Evolutionary conservation across 1,140 invertebrate species (phyloP).

Genomic region (Drosophila yakuba): DNA sequence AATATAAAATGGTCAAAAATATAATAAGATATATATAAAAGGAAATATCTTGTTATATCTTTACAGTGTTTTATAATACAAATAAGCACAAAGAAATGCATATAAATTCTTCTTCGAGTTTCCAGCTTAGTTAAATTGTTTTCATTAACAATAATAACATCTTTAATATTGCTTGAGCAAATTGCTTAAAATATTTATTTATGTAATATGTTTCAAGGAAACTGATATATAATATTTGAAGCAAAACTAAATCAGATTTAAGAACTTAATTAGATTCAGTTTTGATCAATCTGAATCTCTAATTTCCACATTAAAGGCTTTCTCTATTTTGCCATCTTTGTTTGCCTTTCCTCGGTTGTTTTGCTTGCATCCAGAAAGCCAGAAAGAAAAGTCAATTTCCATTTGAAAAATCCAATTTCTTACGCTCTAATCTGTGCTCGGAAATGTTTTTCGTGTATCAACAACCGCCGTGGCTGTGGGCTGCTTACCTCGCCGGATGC

Average conservation of each 20-base stretch:
- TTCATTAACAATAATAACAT: no score
- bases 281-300: not conserved
- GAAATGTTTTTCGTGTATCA: conserved; percentile 45
- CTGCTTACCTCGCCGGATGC: not conserved
- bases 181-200: no score
- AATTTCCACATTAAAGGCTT: conserved; percentile 17
- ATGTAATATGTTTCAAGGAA: no score
- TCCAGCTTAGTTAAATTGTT: no score
- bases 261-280: not conserved
- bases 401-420: conserved; percentile 58
- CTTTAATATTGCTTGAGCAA: no score
- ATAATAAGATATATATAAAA: no score
- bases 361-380: not conserved
- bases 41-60: no score
- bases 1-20: no score
- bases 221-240: no score
- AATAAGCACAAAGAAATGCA: no score
- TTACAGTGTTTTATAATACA: no score
- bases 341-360: conserved; percentile 6
- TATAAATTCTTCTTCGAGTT: no score
- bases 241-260: not conserved
- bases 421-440: conserved; percentile 38
- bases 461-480: conserved; percentile 32
- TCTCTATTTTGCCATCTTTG: conserved; percentile 6
- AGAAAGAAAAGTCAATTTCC: conserved; percentile 47